These are phyloP conservation scores for Hyperoodon ampullatus DNA, from an alignment of 2,113 vertebrate species.

Conservation along the genomic window DNA sequence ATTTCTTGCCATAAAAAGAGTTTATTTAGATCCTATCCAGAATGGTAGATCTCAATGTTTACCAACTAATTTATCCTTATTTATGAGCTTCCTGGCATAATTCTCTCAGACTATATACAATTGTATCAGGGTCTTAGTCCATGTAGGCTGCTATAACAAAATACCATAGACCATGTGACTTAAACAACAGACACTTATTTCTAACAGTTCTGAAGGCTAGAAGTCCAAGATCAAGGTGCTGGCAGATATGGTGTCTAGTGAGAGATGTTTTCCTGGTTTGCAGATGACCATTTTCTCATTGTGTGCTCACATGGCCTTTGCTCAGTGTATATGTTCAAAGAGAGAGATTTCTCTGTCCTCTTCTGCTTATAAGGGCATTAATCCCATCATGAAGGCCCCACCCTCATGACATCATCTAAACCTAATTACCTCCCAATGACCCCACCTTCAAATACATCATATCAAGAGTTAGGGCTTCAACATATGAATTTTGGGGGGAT, in stretches of 20 bases:
- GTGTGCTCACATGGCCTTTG: neutral
- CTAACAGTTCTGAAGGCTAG: neutral
- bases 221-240: neutral
- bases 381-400: neutral
- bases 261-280: neutral
- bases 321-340: fast-evolving
- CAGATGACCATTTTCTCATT: neutral
- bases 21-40: neutral
- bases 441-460: neutral
- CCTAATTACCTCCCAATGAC: neutral
- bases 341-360: neutral
- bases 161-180: neutral
- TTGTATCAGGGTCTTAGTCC: neutral
- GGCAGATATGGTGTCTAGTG: neutral
- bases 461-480: too few species aligned
- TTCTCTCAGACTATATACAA: neutral
- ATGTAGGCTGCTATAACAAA: neutral
- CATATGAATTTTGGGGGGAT: too few species aligned
- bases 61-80: neutral
- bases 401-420: neutral
- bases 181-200: neutral
- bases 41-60: neutral
- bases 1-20: neutral
- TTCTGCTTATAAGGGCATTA: neutral
- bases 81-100: neutral